A percentile compares a stretch with the other conserved stretches of the same genome.
Conservation (phyloP, 1,140 invertebrate species). For the Condylostylus longicornis region DNA sequence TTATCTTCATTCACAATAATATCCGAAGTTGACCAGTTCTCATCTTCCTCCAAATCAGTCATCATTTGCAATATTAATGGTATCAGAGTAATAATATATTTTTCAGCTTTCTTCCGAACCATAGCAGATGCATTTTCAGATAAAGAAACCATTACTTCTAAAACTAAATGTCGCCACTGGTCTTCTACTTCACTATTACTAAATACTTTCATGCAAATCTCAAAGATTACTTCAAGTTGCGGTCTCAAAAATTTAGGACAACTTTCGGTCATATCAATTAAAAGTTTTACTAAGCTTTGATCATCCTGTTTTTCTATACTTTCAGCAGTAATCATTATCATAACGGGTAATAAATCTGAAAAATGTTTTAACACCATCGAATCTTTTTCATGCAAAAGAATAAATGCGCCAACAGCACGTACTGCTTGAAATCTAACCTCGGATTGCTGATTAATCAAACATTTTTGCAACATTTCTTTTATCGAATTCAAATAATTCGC, state of each 20-base stretch:
- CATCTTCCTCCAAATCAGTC: conserved; percentile 83
- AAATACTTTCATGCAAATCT: conserved; percentile 80
- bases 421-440: conserved; percentile 68
- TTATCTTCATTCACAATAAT: conserved; percentile 74
- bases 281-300: conserved; percentile 74
- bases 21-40: conserved; percentile 62
- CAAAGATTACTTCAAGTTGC: conserved; percentile 74
- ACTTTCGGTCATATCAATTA: conserved; percentile 87
- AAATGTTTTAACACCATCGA: conserved; percentile 75
- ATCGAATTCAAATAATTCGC: conserved; percentile 81
- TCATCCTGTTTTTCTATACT: conserved; percentile 75
- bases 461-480: conserved; percentile 82
- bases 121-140: conserved; percentile 90
- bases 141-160: conserved; percentile 89
- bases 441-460: conserved; percentile 52
- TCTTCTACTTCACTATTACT: conserved; percentile 61
- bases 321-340: conserved; percentile 44
- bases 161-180: conserved; percentile 72
- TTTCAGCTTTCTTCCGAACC: conserved; percentile 76
- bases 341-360: conserved; percentile 62
- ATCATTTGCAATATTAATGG: conserved; percentile 84
- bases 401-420: conserved; percentile 75
- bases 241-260: conserved; percentile 82
- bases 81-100: conserved; percentile 64
- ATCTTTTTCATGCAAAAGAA: conserved; percentile 82